Evolutionary conservation across 2,888 invertebrate species (phyloP), one percentile per base, ranked within the genome.

Genomic region (Caenorhabditis sp.): DNA sequence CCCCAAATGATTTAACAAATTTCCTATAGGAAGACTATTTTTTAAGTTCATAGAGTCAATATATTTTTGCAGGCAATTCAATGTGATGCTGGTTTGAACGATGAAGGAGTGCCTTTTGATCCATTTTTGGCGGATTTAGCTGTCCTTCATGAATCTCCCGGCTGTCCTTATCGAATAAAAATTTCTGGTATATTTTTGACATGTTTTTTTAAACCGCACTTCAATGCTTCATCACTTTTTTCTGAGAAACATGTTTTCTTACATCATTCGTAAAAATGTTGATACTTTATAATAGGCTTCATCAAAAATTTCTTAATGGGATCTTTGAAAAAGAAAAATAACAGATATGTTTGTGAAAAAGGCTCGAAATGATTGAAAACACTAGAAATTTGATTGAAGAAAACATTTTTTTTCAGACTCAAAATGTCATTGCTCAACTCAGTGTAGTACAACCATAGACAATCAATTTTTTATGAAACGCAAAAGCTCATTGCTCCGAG

Each of bases 111-210:
- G 24, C 75, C 75, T 4, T 75, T 75, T 51, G 75, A 75, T 23
- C 75, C 75, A 10, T 75, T 70, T 51, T 59, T 75, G 17, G 51
- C 75, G 14, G 75, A 75, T 64, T 70, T 75, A 43, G 62, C 69
- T 10, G 61, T 70, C 24, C 58, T 75, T 24, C 58, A 67, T 5
- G 75, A 75, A 59, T 65, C 37, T 26, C 50, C 27, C 0, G 70
- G 66, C 1, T 65, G 66, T 0, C 75, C 75, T 23, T 57, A 60
- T 62, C 61, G 64, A 43, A 26, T 64, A 31, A 63, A 59, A 62
- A 54, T 43, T 36, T 51, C 64, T 23, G 70, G 75, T 75, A 43
- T 36, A 12, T 8, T 8, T 8, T 8, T 36, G 12, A 24, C 43
- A 5, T 36, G 27, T 51, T 43, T 17, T 58, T 27, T n/a, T n/a